Base-by-base conservation (phyloP, 2,113 vertebrate species). In the Lepus americanus region DNA sequence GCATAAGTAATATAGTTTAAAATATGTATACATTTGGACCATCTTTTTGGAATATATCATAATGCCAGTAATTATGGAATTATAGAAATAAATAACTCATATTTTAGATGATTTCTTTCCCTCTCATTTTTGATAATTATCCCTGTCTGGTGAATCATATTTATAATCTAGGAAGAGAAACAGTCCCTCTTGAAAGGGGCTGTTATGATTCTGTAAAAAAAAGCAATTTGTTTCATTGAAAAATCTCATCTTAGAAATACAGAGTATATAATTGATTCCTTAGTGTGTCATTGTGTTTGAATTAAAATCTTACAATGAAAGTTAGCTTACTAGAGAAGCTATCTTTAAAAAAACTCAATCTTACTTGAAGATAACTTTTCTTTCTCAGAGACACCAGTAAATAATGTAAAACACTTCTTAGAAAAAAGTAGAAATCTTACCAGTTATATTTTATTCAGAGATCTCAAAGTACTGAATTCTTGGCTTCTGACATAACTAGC, bases 391-490 rank as follows among this genome's bases (percentile, higher is more conserved):
- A 94, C 17, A 82, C 19, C 74, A 95, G 31, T 66, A 94, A 95
- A 39, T 95, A 90, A 27, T 83, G 14, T 96, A 79, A 94, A 95
- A 82, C 92, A 53, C 51, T 72, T 90, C 36, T 89, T 93, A 82
- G 78, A 67, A 94, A 86, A 94, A 93, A 92, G 44, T 80, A 84
- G 81, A 78, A 92, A 88, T 29, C 29, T 87, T 85, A 59, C n/a
- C 93, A 64, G 89, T 81, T 95, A 22, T 44, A 85, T 96, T 96
- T 96, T 95, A 96, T 96, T 92, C 31, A 31, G 66, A 94, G 59
- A 93, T 94, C 88, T 96, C 81, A 88, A 76, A 94, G 33, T 86
- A 81, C 77, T 89, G 93, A 94, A 93, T 94, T 88, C 90, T 81
- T 55, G 73, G 94, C 84, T 92, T 92, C 63, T 95, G 89, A 96